Percentiles rank a stretch among this genome's conserved stretches.
Evolutionary conservation across 37 sponge, comb jelly and placozoan genomes (phyloP).

Genomic region (Amphimedon queenslandica): DNA sequence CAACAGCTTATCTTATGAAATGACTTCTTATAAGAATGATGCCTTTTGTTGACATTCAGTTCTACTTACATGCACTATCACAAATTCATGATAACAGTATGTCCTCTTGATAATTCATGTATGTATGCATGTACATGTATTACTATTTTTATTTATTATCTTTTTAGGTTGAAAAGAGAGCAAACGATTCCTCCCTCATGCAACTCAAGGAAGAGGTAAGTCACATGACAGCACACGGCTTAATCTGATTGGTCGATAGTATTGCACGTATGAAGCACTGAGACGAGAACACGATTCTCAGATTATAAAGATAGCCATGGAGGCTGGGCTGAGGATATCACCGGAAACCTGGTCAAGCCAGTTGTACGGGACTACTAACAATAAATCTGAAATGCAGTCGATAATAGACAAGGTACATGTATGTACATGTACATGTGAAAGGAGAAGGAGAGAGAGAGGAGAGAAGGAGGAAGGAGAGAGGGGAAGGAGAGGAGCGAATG

Average conservation of each 20-base stretch:
- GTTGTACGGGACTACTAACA: slow-evolving; percentile 78
- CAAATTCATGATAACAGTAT: too few relatives aligned
- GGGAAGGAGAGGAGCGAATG: background rate
- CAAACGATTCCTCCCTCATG: slow-evolving; percentile 90
- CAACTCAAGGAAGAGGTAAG: slow-evolving; percentile 95
- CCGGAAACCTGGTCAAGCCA: slow-evolving; percentile 94
- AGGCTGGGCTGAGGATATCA: slow-evolving; percentile 87
- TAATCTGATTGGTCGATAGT: slow-evolving; percentile 52
- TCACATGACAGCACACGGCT: background rate
- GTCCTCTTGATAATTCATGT: too few relatives aligned
- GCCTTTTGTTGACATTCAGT: too few relatives aligned
- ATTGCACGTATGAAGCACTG: slow-evolving; percentile 77
- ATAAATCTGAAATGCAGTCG: slow-evolving; percentile 97
- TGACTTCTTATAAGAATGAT: too few relatives aligned
- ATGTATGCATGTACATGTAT: too few relatives aligned
- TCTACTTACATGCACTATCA: too few relatives aligned
- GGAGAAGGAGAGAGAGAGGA: background rate
- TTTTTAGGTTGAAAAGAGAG: slow-evolving; percentile 86
- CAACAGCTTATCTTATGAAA: too few relatives aligned
- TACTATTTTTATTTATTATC: background rate
- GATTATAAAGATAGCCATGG: slow-evolving; percentile 94
- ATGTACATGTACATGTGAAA: background rate
- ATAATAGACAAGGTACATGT: slow-evolving; percentile 90
- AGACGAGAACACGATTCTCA: slow-evolving; percentile 91
- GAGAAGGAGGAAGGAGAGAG: background rate